Evolutionary conservation across 2,113 vertebrate genomes (phyloP).

Genomic region (Ornithorhynchus anatinus): DNA sequence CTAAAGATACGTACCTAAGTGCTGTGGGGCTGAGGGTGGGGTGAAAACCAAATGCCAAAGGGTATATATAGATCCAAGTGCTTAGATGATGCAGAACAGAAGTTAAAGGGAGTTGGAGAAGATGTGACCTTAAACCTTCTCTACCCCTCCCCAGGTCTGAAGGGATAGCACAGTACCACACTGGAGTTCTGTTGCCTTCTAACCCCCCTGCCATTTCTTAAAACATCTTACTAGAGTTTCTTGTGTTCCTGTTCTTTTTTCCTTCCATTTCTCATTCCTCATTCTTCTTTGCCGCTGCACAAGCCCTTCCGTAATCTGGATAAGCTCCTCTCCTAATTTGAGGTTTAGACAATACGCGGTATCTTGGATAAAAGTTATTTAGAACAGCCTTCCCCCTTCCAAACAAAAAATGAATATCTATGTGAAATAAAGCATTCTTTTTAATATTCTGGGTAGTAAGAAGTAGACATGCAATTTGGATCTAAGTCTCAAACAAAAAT

Average conservation of each 20-base stretch:
- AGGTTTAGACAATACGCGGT: background rate
- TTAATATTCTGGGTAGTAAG: too few species aligned
- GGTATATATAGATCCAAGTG: too few species aligned
- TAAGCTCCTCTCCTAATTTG: background rate
- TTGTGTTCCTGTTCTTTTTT: background rate
- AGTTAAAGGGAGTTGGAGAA: too few species aligned
- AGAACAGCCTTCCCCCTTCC: background rate
- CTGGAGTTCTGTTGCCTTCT: too few species aligned
- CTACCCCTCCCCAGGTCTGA: too few species aligned
- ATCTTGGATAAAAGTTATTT: background rate
- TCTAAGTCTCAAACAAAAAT: background rate
- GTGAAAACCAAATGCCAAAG: too few species aligned
- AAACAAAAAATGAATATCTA: background rate
- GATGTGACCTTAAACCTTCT: too few species aligned
- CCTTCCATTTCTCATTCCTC: rapidly evolving
- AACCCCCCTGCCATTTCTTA: background rate
- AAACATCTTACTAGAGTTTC: background rate
- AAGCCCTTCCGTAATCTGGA: background rate
- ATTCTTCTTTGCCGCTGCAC: background rate
- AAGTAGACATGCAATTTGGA: background rate
- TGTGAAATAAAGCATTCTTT: background rate
- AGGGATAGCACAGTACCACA: too few species aligned
- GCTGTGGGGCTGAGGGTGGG: too few species aligned
- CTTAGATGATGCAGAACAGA: too few species aligned
- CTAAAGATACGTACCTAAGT: too few species aligned